Base-by-base conservation (phyloP, 2,888 invertebrate genomes). In the Dichetophora obliterata region DNA sequence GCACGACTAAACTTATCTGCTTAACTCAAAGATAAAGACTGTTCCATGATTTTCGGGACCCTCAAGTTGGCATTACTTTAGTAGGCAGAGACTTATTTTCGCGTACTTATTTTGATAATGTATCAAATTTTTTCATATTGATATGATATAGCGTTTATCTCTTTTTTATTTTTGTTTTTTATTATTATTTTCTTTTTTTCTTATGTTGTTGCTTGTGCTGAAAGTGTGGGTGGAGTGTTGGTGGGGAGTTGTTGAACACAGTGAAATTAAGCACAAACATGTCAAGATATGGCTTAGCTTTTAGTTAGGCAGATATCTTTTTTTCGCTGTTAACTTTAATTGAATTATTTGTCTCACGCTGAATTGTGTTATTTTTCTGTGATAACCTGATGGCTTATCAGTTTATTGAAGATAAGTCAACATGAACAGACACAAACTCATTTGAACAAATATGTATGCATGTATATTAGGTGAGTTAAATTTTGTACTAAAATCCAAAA, bases 21-120 rank as follows among this genome's bases (percentile, higher is more conserved):
- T 31, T 19, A 71, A 57, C 63, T 74, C 11, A 59, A 43, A 77
- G 79, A 79, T 79, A 79, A 77, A 79, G 75, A 75, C 70, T 77
- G 73, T 72, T 54, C 65, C 48, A 34, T n/a, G 37, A 37, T 69
- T 76, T 76, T 73, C 19, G 63, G 48, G 59, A 68, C 31, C 59
- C 70, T 37, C 57, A 5, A n/a, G 34, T 27, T 52, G 54, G 70
- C 57, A 65, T 37, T n/a, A 34, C 31, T 65, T 65, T 16, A 34
- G 34, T 54, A 19, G 61, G 61, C 24, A n/a, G 31, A 31, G 11
- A n/a, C 14, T 63, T 31, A 31, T 16, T 34, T 31, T 68, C 50
- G 68, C 68, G 27, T 16, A 24, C n/a, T 19, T 71, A 24, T 57
- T 71, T 71, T 71, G 71, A 71, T 71, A 71, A 71, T 57, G 57